Percentiles rank a stretch among this genome's conserved stretches.
phyloP scores from a whole-genome alignment of 2,797 vertebrate genomes.

The Enteromius trimaculatus region DNA sequence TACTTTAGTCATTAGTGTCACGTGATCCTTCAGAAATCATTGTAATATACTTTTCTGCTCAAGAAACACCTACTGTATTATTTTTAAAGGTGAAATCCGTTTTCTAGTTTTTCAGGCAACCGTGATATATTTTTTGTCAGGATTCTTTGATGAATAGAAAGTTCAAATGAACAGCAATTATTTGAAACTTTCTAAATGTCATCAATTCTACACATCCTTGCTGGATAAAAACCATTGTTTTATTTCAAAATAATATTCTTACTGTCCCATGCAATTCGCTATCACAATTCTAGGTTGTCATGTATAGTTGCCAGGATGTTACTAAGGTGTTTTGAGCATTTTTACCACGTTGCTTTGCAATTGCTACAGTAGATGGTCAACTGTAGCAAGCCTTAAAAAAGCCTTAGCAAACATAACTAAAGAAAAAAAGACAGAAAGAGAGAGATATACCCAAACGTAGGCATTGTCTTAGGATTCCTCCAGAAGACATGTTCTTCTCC shows the following conservation, averaged over 20 bases:
- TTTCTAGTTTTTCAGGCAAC: neutral
- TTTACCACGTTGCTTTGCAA: neutral
- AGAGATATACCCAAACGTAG: conserved; percentile 87
- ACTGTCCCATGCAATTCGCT: neutral
- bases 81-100: neutral
- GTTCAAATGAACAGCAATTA: neutral
- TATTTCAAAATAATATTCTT: neutral
- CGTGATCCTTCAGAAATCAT: neutral
- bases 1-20: neutral
- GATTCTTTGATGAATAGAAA: neutral
- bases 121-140: neutral
- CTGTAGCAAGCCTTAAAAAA: neutral
- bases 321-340: neutral
- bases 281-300: neutral
- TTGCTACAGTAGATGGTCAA: neutral
- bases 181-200: neutral
- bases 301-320: neutral
- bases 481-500: conserved; percentile 98
- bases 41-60: neutral
- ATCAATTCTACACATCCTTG: neutral
- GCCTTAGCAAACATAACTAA: neutral
- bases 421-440: neutral
- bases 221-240: neutral
- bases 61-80: neutral
- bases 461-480: conserved; percentile 94